Evolutionary conservation across 1,140 invertebrate species (phyloP), one percentile per base, ranked within the genome.

Genomic region (Teleopsis dalmanni): DNA sequence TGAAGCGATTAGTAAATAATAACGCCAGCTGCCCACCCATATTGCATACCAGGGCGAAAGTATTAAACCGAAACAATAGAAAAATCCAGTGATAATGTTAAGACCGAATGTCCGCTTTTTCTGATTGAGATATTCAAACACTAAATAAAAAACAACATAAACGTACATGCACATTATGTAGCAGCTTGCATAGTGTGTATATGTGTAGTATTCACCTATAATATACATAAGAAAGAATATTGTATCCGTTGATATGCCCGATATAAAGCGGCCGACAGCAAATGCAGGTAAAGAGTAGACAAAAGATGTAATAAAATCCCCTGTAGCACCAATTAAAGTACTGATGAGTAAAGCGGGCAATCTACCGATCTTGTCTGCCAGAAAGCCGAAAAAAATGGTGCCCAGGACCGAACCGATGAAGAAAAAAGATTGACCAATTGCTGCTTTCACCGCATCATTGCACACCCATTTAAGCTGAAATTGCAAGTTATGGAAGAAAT

Each of bases 211-310:
- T 65, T 61, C 54, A 78, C 78, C 75, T 49, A 81, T 72, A 41
- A 81, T 80, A 48, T 80, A 80, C 75, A 80, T 80, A 53, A 80
- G 73, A 16, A 77, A 72, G 51, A 79, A 81, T 48, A 77, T 74
- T 3, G 73, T 75, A 53, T 81, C 78, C 19, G 76, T 76, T 4
- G 79, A 78, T 5, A 76, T 54, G 3, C 79, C 79, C 1, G 77
- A 74, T 13, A 80, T 41, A 49, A 80, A 77, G 38, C 79, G 62
- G n/a, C 71, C 73, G 1, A 72, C 41, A 2, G 71, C 69, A 61
- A 77, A 80, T 22, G 66, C 55, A 2, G 65, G 61, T 27, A 76
- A 57, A 10, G 67, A 65, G 8, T 47, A 60, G 0, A 77, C 70
- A 36, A 77, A 73, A 5, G 75, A 65, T 4, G 78, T 78, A 10